Conservation (phyloP, 2,888 invertebrate genomes). For the Campaea margaritaria region DNA sequence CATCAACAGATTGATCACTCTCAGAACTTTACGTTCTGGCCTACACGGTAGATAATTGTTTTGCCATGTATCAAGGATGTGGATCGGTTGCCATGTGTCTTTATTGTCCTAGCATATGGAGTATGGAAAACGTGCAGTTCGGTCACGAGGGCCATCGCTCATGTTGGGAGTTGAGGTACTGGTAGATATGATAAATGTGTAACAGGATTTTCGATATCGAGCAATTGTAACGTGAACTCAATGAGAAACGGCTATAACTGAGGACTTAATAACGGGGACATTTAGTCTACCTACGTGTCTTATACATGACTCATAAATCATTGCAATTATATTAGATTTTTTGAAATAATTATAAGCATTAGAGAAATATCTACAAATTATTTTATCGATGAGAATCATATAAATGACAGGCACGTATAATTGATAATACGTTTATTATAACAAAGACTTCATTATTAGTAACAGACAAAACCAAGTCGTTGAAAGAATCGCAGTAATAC, state of each 20-base stretch:
- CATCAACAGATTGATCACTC: not conserved
- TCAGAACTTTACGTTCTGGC: slow-evolving; percentile 36
- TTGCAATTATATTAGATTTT: slow-evolving; percentile 27
- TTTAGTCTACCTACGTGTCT: slow-evolving; percentile 10
- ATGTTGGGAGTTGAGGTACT: slow-evolving; percentile 13
- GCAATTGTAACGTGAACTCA: slow-evolving; percentile 15
- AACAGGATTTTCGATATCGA: slow-evolving; percentile 30
- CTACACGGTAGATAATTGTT: slow-evolving; percentile 17
- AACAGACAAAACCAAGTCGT: no score
- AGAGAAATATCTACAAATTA: not conserved
- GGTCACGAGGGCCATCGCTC: slow-evolving; percentile 60
- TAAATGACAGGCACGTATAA: no score
- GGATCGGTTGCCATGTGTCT: slow-evolving; percentile 54
- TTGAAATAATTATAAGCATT: slow-evolving; percentile 3
- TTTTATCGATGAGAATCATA: not conserved
- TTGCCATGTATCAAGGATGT: slow-evolving; percentile 63
- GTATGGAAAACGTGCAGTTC: slow-evolving; percentile 49
- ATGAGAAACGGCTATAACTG: slow-evolving; percentile 16
- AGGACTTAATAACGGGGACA: slow-evolving; percentile 21
- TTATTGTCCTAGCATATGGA: slow-evolving; percentile 51
- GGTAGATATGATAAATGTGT: slow-evolving; percentile 21
- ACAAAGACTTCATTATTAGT: no score
- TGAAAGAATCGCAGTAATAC: no score
- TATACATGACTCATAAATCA: slow-evolving; percentile 24
- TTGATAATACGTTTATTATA: no score